Conservation (phyloP, 1,140 invertebrate species). For the Microplitis mediator region DNA sequence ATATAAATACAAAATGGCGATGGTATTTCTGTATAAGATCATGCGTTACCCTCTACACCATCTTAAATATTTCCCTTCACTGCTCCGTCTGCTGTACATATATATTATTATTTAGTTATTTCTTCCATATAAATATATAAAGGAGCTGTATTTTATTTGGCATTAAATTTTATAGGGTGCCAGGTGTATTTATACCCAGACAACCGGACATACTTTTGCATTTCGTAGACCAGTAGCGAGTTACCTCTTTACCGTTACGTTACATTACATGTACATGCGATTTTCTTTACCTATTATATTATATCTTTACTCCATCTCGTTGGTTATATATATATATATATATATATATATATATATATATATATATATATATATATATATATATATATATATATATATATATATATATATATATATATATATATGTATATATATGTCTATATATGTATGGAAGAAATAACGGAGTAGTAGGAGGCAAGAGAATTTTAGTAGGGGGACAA, state of each 20-base stretch:
- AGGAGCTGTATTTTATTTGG: not conserved
- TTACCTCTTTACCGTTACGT: not conserved
- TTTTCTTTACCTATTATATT: not conserved
- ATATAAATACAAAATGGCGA: constrained; percentile 25
- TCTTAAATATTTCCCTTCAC: constrained; percentile 19
- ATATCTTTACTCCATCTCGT: not conserved
- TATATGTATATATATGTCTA: no score
- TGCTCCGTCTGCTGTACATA: not conserved
- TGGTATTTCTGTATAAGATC: constrained; percentile 21
- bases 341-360: no score
- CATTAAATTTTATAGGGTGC: not conserved
- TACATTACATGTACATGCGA: not conserved
- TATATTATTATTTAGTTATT: constrained; percentile 9
- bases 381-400: no score
- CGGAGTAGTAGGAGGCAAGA: not conserved
- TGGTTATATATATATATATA: not conserved
- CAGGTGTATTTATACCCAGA: constrained; percentile 17
- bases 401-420: no score
- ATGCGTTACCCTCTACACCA: not conserved
- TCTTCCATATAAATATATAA: not conserved
- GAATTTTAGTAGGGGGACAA: no score
- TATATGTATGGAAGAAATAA: not conserved
- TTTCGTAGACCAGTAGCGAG: constrained; percentile 4
- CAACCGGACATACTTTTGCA: constrained; percentile 2
- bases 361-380: no score